Evolutionary conservation across 2,113 vertebrate genomes (phyloP), one percentile per base, ranked within the genome.

Genomic region (Fulmarus glacialis): DNA sequence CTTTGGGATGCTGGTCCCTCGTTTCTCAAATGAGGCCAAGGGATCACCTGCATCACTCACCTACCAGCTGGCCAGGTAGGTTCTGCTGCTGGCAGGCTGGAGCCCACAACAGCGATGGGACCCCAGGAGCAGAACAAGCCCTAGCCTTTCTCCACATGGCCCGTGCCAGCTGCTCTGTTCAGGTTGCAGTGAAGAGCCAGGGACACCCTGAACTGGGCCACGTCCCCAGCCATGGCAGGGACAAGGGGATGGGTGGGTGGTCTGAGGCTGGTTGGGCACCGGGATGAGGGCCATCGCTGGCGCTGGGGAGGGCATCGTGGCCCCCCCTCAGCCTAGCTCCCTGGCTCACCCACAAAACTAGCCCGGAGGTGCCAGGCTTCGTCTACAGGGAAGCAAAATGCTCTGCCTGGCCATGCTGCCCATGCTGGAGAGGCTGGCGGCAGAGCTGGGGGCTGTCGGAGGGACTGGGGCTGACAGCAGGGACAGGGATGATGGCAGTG

Each of bases 281-380:
- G 1, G 13, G 56, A 73, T 1, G 4, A 60, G 48, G 29, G 27
- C 19, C 26, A 10, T 26, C 2, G 0, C 59, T 42, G 40, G 30
- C 1, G 2, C 62, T 55, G 75, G 23, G 42, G 43, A 29, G 40
- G 36, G 11, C 34, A 38, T 22, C 4, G 0, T 15, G 52, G 24
- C 4, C 21, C 5, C 34, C 8, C 22, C 20, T 56, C 38, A n/a
- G 74, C 40, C n/a, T 22, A 21, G 50, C 27, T 43, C 8, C 40
- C 26, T 62, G 60, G 22, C 24, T 70, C 11, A 36, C 55, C 52
- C 72, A 22, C 32, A 16, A 22, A 79, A 56, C 47, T 14, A 36
- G 47, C 18, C 45, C 19, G 3, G 63, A 83, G 27, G 26, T 74
- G 58, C 67, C 64, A 88, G 77, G 29, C 24, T 47, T 58, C 22